Conservation (phyloP, 2,797 vertebrate genomes). For the Tragopan temminckii region DNA sequence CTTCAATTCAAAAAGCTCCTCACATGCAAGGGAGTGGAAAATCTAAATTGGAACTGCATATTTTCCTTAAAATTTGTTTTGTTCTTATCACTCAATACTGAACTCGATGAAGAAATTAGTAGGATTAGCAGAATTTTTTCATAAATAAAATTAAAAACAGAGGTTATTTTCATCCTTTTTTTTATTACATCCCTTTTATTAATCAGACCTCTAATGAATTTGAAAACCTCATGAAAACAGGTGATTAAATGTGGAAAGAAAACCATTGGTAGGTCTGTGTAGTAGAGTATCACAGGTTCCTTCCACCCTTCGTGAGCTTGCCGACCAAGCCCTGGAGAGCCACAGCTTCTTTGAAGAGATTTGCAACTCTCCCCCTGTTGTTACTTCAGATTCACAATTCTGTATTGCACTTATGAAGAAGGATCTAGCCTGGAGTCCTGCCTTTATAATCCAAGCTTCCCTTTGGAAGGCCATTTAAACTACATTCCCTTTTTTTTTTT, state of each 20-base stretch:
- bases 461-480: neutral
- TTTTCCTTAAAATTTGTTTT: neutral
- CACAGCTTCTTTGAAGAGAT: neutral
- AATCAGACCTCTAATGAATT: neutral
- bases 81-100: neutral
- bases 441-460: neutral
- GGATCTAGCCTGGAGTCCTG: neutral
- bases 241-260: neutral
- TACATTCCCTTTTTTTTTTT: neutral
- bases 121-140: neutral
- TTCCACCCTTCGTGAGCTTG: neutral
- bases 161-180: neutral
- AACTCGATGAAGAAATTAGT: neutral
- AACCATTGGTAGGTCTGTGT: neutral
- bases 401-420: neutral
- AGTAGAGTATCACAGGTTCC: neutral
- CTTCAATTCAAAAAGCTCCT: neutral
- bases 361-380: neutral
- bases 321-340: neutral
- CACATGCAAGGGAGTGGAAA: neutral
- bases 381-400: neutral
- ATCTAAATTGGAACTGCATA: rapidly evolving
- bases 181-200: neutral
- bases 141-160: neutral
- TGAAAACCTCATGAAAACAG: neutral